Base-by-base conservation (phyloP, 2,113 vertebrate genomes). In the Poeciliopsis turrubarensis region DNA sequence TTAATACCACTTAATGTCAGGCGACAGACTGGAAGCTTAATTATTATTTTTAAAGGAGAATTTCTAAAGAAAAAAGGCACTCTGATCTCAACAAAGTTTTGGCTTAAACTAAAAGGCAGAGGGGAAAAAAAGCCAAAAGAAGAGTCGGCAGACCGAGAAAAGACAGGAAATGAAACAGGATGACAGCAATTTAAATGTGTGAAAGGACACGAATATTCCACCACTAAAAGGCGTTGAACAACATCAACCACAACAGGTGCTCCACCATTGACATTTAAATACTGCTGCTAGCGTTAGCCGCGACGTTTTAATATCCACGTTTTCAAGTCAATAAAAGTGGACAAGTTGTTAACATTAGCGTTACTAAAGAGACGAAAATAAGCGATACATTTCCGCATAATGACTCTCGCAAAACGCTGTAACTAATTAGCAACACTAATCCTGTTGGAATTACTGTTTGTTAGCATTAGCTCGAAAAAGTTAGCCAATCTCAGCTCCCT, bases 361-460 rank as follows among this genome's bases (percentile, higher is more conserved):
- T 2, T 32, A 68, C 1, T 7, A 71, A 3, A 3, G 12, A 1
- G 2, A 34, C 5, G 17, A 1, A 65, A 19, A 39, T 4, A 3
- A n/a, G 22, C 1, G 2, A 57, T 6, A 62, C 17, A n/a, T 9
- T 14, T 47, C 29, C 25, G 5, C 31, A 41, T 1, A 19, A 22
- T 3, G 1, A 57, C 27, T 15, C 32, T 32, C 26, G 71, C 27
- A 39, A 39, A 63, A 9, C 63, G 60, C 37, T 65, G 7, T 0
- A 65, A 68, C 85, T 73, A 83, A 78, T 30, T 31, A 25, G 85
- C 77, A 85, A 79, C 79, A 73, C 60, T 34, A 80, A 88, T 82
- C 73, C 51, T 47, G 13, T 64, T 7, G 14, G 8, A 71, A 64
- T 22, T 11, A 70, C 32, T 15, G 27, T 17, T 4, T 9, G 22